Base-by-base conservation (phyloP, 2,113 vertebrate genomes). In the Panurus biarmicus region DNA sequence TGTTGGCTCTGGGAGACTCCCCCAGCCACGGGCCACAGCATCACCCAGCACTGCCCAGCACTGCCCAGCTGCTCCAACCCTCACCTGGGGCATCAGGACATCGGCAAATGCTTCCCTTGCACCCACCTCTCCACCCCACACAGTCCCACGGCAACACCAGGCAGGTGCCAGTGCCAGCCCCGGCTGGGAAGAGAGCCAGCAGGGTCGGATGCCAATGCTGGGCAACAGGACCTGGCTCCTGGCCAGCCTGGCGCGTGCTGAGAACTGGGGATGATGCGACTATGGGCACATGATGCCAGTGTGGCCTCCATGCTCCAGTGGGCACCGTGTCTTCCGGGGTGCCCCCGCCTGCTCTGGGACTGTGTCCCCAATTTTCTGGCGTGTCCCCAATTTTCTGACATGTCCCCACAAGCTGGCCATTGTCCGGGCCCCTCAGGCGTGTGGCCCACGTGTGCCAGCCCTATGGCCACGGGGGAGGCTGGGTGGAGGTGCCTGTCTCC, bases 301-400 rank as follows among this genome's bases (percentile, higher is more conserved):
- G 0, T 0, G 0, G n/a, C 45, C 58, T 33, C 56, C 4, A 7
- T 2, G 22, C 58, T 87, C 57, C 74, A 60, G 1, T 0, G 9
- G 65, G 36, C 73, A 54, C 33, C 5, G 40, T 38, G 66, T 17
- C 65, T n/a, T 6, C 57, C 1, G 0, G 5, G 25, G 14, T 48
- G 70, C 4, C 25, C 38, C 47, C 0, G 0, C 33, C 58, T 64
- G 40, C 25, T 42, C 42, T n/a, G 17, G 31, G 25, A 50, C 48
- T 4, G 1, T 4, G 5, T 44, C 25, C 72, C 58, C 36, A 9
- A 0, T 57, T 65, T 86, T 48, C 28, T 11, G 5, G n/a, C 4
- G 1, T 4, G 5, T 44, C 25, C 72, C 58, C 36, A 9, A 0
- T 57, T 65, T 86, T 48, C 28, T 11, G 5, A 14, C 2, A 1